phyloP scores from a whole-genome alignment of 2,888 invertebrate genomes.

The Slavum lentiscoides region DNA sequence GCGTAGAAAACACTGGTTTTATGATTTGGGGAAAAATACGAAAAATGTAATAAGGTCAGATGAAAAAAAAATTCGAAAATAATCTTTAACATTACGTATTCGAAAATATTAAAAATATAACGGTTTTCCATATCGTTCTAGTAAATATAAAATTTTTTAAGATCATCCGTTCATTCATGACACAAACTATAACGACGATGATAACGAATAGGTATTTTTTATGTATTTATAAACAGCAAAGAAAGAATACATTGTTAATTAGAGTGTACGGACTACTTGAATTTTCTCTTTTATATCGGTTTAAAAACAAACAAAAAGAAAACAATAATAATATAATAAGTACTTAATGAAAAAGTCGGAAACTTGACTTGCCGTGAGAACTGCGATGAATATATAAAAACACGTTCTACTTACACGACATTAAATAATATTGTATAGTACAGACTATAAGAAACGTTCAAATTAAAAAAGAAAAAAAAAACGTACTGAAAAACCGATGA shows the following conservation, averaged over 20 bases:
- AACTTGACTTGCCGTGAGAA: not conserved
- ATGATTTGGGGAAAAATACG: too few species aligned
- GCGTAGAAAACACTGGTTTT: too few species aligned
- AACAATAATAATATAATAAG: not conserved
- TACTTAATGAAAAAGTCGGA: not conserved
- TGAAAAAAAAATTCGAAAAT: too few species aligned
- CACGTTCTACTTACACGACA: not conserved
- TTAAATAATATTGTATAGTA: constrained; percentile 1
- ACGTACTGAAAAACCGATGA: too few species aligned
- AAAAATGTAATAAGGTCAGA: too few species aligned
- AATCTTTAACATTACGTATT: too few species aligned
- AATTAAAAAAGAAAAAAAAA: too few species aligned
- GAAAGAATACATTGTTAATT: constrained; percentile 24
- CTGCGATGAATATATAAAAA: not conserved
- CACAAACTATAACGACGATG: too few species aligned
- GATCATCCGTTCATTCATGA: too few species aligned
- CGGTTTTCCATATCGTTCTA: too few species aligned
- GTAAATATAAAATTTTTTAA: too few species aligned
- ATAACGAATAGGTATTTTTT: not conserved
- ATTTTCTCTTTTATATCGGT: constrained; percentile 19
- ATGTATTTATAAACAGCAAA: not conserved
- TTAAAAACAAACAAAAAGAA: not conserved
- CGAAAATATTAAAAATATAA: too few species aligned
- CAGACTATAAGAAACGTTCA: not conserved
- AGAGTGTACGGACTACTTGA: constrained; percentile 12